These are phyloP conservation scores for Rafetus swinhoei DNA, from an alignment of 2,113 vertebrate genomes.

Conservation along the genomic window DNA sequence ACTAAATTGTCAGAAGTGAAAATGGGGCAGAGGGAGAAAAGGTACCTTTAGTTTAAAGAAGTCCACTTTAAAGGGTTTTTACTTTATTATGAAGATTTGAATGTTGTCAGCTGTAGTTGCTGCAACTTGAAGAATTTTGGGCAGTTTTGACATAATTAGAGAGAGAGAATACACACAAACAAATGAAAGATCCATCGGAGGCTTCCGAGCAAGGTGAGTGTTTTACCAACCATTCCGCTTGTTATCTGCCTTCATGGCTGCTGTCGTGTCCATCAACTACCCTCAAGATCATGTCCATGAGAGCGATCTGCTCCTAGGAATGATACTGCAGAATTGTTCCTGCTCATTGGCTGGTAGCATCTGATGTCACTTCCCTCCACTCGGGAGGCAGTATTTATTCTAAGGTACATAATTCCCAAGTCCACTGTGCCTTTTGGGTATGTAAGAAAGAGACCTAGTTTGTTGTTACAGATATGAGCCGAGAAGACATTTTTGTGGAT, in stretches of 20 bases:
- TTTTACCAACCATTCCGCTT: not conserved
- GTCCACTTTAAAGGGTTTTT: slow-evolving; percentile 8
- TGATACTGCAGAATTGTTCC: not conserved
- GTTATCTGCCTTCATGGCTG: too few species aligned
- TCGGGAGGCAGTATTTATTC: not conserved
- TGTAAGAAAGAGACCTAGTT: not conserved
- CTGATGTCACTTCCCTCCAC: not conserved
- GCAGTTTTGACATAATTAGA: slow-evolving; percentile 55
- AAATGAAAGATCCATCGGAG: not conserved
- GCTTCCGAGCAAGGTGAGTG: not conserved
- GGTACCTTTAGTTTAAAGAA: slow-evolving; percentile 19
- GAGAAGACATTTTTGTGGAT: not conserved
- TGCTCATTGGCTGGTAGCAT: not conserved
- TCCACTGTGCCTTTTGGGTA: not conserved
- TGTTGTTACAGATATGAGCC: not conserved
- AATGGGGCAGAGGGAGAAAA: not conserved
- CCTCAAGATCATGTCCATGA: not conserved
- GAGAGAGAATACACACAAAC: not conserved
- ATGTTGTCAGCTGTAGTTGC: slow-evolving; percentile 7
- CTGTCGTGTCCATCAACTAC: not conserved
- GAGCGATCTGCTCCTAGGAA: not conserved
- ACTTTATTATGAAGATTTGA: slow-evolving; percentile 18
- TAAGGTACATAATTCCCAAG: not conserved
- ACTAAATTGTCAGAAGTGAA: slow-evolving; percentile 21
- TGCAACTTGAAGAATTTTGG: slow-evolving; percentile 25